Conservation (phyloP, 92 coral and sea anemone species). For the Parazoanthus swiftii region DNA sequence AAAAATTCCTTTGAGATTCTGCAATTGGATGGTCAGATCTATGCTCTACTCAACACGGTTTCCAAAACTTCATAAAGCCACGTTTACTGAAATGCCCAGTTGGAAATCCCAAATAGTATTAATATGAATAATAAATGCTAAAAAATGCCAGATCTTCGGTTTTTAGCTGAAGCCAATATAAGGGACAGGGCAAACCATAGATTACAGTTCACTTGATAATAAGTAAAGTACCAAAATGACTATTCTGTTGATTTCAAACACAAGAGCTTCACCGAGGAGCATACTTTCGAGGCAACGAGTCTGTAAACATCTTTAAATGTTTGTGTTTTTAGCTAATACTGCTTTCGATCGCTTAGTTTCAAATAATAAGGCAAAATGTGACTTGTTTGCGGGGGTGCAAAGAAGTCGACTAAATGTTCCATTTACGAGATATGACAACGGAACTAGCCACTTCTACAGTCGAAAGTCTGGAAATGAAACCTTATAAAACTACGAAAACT, state of each 20-base stretch:
- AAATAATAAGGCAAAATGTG: conserved; percentile 2
- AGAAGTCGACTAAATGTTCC: neutral
- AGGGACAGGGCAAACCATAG: neutral
- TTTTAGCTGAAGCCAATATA: conserved; percentile 43
- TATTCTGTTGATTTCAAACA: neutral
- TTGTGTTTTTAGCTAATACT: conserved; percentile 21
- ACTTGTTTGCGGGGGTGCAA: conserved; percentile 22
- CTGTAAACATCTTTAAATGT: neutral
- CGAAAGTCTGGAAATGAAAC: conserved; percentile 3
- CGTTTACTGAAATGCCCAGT: conserved; percentile 19
- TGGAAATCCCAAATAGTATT: conserved; percentile 24
- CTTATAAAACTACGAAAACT: conserved; percentile 6
- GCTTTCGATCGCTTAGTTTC: conserved; percentile 20
- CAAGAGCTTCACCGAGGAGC: neutral
- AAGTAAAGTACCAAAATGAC: neutral
- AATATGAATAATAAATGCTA: conserved; percentile 19
- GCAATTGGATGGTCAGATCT: neutral
- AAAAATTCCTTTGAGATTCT: neutral
- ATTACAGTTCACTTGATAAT: neutral
- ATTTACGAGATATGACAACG: conserved; percentile 13
- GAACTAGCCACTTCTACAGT: conserved; percentile 18
- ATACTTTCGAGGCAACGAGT: neutral
- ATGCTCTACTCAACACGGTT: neutral
- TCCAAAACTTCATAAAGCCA: conserved; percentile 32
- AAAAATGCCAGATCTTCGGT: conserved; percentile 18